Evolutionary conservation across 2,113 vertebrate species (phyloP), one percentile per base, ranked within the genome.

Genomic region (Epinephelus fuscoguttatus): DNA sequence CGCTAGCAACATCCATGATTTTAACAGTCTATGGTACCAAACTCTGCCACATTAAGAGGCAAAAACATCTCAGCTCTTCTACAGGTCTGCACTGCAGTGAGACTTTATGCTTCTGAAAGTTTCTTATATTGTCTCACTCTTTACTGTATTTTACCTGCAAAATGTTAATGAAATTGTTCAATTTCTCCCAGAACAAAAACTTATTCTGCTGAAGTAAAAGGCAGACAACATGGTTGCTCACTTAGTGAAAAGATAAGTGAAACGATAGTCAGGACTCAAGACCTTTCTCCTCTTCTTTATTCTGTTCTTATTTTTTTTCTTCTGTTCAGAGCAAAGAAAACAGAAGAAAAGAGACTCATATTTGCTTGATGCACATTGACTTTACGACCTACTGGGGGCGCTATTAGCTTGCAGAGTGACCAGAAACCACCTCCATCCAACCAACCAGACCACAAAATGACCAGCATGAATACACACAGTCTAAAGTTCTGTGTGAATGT

Each of bases 301-400:
- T 27, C 8, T 15, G 33, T 33, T 30, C 3, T 60, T 13, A 4
- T 6, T 11, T 52, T 15, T n/a, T 61, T 12, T 61, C n/a, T 6
- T 49, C 15, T 42, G 2, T 49, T 57, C 10, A 75, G 14, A 59
- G 50, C 4, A 64, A 15, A 68, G 7, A 30, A 53, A 80, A 25
- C 63, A 57, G 62, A 47, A 53, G 37, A 68, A 52, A 68, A n/a
- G 17, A 60, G 17, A 77, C 1, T 30, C 18, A 33, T 21, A 33
- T 27, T 30, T 78, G 52, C 76, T 70, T 52, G 72, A 68, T 79
- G 88, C 72, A 86, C 27, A 30, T 27, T 45, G 70, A 85, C 33
- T 30, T 13, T 56, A 1, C 42, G 49, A 42, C 91, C 91, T 70
- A 82, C 40, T 60, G 92, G 84, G 89, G 93, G 93, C 88, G 80